A percentile compares a stretch with the other conserved stretches of the same genome.
Evolutionary conservation across 2,113 vertebrate species (phyloP).

Genomic region (Mixornis gularis): DNA sequence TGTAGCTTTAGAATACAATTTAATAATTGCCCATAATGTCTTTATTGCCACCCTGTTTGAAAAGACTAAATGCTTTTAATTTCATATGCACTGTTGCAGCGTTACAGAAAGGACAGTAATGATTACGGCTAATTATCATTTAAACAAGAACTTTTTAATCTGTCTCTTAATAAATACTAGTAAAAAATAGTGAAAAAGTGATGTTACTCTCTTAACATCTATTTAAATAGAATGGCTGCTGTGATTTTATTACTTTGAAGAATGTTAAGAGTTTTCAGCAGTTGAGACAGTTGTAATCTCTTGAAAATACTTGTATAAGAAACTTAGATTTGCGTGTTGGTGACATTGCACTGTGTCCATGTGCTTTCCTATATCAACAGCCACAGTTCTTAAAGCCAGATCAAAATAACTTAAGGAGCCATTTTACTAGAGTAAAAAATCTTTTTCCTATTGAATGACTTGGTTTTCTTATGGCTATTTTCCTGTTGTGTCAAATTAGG

Average conservation of each 20-base stretch:
- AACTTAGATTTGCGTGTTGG: neutral
- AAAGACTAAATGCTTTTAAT: neutral
- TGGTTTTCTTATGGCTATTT: neutral
- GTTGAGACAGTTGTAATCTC: neutral
- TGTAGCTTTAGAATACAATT: neutral
- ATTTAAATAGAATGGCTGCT: neutral
- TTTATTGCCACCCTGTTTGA: neutral
- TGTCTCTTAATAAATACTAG: neutral
- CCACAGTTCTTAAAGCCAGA: neutral
- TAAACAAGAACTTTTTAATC: neutral
- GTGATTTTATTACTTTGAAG: neutral
- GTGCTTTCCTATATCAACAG: neutral
- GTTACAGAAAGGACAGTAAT: neutral
- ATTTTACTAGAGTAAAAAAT: neutral
- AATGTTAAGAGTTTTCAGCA: neutral
- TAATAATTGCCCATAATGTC: neutral
- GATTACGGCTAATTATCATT: neutral
- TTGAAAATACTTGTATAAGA: neutral
- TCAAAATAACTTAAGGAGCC: neutral
- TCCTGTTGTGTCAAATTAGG: neutral
- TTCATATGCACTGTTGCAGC: neutral
- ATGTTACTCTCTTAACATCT: neutral
- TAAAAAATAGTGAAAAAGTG: neutral
- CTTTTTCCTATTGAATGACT: neutral
- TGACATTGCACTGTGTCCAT: neutral